A percentile compares a stretch with the other conserved stretches of the same genome.
Evolutionary conservation across 2,113 vertebrate species (phyloP).

Genomic region (Menura novaehollandiae): DNA sequence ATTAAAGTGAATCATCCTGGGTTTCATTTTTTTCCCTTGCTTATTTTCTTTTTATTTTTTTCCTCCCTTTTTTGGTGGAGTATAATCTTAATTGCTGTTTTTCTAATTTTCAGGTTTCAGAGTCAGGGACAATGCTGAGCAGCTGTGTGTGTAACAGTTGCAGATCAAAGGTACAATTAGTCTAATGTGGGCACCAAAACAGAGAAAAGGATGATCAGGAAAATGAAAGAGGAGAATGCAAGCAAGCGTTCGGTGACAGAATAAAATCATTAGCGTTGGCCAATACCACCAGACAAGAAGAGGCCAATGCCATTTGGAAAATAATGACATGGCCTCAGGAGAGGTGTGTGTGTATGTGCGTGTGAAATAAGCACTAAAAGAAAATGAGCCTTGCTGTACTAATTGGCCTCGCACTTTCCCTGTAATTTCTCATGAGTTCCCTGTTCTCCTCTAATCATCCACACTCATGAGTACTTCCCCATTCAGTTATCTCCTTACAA

Average conservation of each 20-base stretch:
- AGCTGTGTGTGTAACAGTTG: constrained; percentile 19
- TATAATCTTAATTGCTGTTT: background rate
- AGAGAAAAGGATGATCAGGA: constrained; percentile 35
- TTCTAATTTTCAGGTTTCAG: constrained; percentile 41
- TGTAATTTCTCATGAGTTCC: constrained; percentile 53
- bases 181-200: constrained; percentile 40
- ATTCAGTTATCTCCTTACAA: constrained; percentile 48
- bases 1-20: background rate
- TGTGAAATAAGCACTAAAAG: constrained; percentile 58
- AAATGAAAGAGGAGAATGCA: constrained; percentile 44
- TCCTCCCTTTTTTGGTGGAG: background rate
- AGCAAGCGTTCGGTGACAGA: constrained; percentile 3
- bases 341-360: constrained; percentile 24
- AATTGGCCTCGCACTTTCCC: constrained; percentile 42
- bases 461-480: constrained; percentile 25
- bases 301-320: constrained; percentile 49
- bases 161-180: constrained; percentile 55
- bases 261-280: constrained; percentile 33
- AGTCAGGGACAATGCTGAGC: background rate
- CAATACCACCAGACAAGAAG: constrained; percentile 18
- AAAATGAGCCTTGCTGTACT: constrained; percentile 57
- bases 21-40: background rate
- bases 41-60: rapidly evolving
- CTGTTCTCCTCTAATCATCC: constrained; percentile 44
- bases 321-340: constrained; percentile 55